These are phyloP conservation scores for Nephrotoma flavescens DNA, from an alignment of 2,888 invertebrate genomes.

Conservation along the genomic window DNA sequence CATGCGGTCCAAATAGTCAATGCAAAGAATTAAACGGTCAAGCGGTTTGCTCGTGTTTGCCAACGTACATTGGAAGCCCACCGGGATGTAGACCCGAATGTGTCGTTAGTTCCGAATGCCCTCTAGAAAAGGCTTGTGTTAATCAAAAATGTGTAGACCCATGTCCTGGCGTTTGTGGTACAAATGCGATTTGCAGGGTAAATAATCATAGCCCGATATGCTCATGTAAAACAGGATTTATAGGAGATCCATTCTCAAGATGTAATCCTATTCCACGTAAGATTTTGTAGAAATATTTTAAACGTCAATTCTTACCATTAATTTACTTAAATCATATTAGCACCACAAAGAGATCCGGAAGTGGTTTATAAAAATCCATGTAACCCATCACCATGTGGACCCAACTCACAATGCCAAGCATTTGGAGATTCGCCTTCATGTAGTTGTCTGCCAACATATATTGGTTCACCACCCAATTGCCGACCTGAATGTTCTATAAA, in stretches of 20 bases:
- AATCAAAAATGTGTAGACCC: constrained; percentile 50
- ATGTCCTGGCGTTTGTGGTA: constrained; percentile 43
- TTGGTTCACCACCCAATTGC: constrained; percentile 56
- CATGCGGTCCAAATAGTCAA: constrained; percentile 51
- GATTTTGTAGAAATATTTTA: constrained; percentile 9
- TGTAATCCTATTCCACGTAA: constrained; percentile 37
- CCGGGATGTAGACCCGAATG: constrained; percentile 55
- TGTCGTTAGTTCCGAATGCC: constrained; percentile 45
- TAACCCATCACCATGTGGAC: constrained; percentile 49
- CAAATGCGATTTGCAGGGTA: constrained; percentile 53
- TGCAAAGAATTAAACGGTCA: constrained; percentile 43
- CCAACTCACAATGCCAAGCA: constrained; percentile 48
- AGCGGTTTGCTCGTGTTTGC: constrained; percentile 45
- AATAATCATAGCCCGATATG: constrained; percentile 67
- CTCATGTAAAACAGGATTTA: constrained; percentile 48
- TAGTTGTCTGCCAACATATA: constrained; percentile 45
- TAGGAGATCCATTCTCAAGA: constrained; percentile 59
- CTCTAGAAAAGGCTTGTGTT: constrained; percentile 42
- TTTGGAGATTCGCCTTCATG: constrained; percentile 46
- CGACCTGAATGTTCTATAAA: constrained; percentile 56
- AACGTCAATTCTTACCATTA: background rate
- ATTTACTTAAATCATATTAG: constrained; percentile 5
- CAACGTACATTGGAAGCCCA: constrained; percentile 45
- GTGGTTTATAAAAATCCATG: constrained; percentile 35
- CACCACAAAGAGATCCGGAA: constrained; percentile 17